Percentiles rank a stretch among this genome's conserved stretches.
Conservation (phyloP, 1,140 invertebrate species). For the Trichogramma pretiosum region DNA sequence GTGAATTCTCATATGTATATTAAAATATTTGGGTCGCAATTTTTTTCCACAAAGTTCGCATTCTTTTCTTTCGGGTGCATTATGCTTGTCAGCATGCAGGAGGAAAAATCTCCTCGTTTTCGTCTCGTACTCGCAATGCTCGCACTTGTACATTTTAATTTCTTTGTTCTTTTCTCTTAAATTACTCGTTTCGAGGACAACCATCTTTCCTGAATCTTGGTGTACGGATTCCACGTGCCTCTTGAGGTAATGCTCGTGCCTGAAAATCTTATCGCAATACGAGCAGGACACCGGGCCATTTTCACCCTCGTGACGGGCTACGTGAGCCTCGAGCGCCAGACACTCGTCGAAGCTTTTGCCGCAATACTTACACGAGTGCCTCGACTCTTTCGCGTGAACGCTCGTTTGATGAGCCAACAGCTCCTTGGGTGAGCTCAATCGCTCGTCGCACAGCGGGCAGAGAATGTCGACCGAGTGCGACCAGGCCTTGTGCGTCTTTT, state of each 20-base stretch:
- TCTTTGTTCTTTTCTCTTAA: too few relatives aligned
- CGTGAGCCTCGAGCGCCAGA: slow-evolving; percentile 40
- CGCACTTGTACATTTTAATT: too few relatives aligned
- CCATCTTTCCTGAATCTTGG: too few relatives aligned
- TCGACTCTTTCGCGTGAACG: slow-evolving; percentile 33
- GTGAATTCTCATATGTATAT: too few relatives aligned
- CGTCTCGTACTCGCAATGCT: too few relatives aligned
- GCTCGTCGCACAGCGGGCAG: slow-evolving; percentile 31
- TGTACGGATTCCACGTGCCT: slow-evolving; percentile 28
- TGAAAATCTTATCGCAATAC: slow-evolving; percentile 44
- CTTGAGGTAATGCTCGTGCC: slow-evolving; percentile 25
- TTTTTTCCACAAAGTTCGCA: too few relatives aligned
- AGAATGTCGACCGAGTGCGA: slow-evolving; percentile 23
- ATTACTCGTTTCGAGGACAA: too few relatives aligned
- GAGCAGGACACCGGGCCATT: slow-evolving; percentile 37
- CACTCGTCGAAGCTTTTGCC: slow-evolving; percentile 62
- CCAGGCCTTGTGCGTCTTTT: slow-evolving; percentile 26
- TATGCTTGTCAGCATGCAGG: too few relatives aligned
- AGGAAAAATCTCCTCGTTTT: too few relatives aligned
- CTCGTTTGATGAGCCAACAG: slow-evolving; percentile 32
- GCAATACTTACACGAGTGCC: slow-evolving; percentile 54
- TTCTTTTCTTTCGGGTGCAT: too few relatives aligned
- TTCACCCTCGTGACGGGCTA: slow-evolving; percentile 26
- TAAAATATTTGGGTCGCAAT: too few relatives aligned
- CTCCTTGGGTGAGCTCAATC: slow-evolving; percentile 21